phyloP scores from a whole-genome alignment of 2,797 vertebrate genomes.

The Lacerta viridis region DNA sequence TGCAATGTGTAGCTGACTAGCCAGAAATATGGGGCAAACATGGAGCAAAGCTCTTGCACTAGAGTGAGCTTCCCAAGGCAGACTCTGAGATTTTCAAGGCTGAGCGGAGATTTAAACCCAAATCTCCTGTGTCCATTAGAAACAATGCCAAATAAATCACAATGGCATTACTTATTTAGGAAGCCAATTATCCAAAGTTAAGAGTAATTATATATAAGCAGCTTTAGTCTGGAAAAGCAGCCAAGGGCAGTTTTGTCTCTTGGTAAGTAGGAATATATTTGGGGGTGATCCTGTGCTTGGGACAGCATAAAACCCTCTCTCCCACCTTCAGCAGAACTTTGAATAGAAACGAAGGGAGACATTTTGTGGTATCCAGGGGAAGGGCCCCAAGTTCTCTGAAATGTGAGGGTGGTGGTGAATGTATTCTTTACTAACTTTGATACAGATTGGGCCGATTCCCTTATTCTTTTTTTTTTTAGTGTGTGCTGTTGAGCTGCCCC shows the following conservation, averaged over 20 bases:
- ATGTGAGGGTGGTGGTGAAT: too few relatives aligned
- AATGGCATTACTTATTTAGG: not conserved
- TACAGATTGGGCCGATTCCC: too few relatives aligned
- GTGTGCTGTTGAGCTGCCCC: too few relatives aligned
- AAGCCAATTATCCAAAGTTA: not conserved
- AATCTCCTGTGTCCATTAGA: not conserved
- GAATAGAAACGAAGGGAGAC: too few relatives aligned
- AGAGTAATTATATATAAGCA: not conserved
- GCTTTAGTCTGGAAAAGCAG: not conserved
- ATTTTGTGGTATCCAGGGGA: too few relatives aligned
- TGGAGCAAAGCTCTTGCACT: not conserved
- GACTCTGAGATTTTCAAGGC: not conserved
- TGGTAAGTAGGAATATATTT: not conserved
- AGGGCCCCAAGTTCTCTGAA: too few relatives aligned
- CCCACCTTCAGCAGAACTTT: too few relatives aligned
- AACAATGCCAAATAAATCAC: not conserved
- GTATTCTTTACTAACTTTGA: too few relatives aligned
- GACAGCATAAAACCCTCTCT: too few relatives aligned
- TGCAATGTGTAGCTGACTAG: not conserved
- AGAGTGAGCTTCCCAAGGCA: not conserved
- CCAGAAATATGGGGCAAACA: too few relatives aligned
- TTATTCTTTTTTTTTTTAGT: too few relatives aligned
- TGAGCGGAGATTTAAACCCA: not conserved
- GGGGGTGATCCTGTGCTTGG: not conserved
- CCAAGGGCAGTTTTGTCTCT: not conserved